A percentile compares a stretch with the other conserved stretches of the same genome.
phyloP scores from a whole-genome alignment of 2,797 vertebrate genomes.

The Premnoplex brunnescens region DNA sequence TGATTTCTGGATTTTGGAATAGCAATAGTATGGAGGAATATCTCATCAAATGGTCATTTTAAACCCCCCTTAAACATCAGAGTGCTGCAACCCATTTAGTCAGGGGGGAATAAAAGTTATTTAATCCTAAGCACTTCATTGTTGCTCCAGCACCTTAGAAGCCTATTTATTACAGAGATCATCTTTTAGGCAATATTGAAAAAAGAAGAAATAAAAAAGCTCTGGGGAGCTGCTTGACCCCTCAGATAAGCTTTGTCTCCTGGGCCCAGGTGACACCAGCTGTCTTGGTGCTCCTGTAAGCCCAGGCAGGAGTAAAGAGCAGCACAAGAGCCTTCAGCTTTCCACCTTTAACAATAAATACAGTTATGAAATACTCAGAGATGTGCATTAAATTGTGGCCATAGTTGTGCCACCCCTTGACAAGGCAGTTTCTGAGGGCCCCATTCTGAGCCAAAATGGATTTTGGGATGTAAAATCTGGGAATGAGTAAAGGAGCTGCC shows the following conservation, averaged over 20 bases:
- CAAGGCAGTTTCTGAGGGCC: background rate
- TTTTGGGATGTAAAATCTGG: background rate
- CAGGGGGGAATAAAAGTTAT: conserved; percentile 42
- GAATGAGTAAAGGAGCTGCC: background rate
- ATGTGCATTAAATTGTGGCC: background rate
- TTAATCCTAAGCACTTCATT: conserved; percentile 45
- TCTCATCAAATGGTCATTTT: conserved; percentile 14
- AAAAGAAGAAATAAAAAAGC: background rate
- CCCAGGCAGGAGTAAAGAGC: background rate
- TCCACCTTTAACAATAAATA: too few species aligned
- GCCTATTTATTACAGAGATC: conserved; percentile 40
- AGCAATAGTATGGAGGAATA: background rate
- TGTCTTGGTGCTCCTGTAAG: background rate
- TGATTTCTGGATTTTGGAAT: background rate
- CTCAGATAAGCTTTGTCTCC: background rate
- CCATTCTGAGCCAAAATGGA: background rate
- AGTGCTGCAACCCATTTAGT: conserved; percentile 1
- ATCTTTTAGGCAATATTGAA: conserved; percentile 33
- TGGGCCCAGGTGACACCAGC: background rate
- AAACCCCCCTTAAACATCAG: background rate
- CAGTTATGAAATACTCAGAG: background rate
- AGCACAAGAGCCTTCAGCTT: background rate
- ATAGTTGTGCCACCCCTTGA: background rate
- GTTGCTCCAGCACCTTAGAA: conserved; percentile 35
- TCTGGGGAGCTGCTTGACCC: background rate